phyloP scores from a whole-genome alignment of 2,797 vertebrate genomes.

The Sandelia bainsii region DNA sequence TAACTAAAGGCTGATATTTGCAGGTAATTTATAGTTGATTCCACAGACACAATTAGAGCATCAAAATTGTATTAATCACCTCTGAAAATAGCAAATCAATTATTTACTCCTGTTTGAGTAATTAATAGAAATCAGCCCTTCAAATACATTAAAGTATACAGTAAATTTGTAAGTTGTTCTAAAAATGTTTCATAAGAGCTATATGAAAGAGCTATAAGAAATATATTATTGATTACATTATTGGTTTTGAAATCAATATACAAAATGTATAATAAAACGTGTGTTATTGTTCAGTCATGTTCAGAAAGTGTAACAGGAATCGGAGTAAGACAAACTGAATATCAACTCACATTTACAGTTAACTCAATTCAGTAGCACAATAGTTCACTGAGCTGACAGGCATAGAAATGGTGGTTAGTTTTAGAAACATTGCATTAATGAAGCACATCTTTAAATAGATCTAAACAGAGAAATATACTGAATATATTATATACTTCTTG shows the following conservation, averaged over 20 bases:
- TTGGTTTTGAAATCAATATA: not conserved
- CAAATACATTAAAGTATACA: too few species aligned
- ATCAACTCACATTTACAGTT: not conserved
- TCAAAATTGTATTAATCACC: too few species aligned
- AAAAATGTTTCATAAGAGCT: too few species aligned
- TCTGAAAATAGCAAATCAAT: too few species aligned
- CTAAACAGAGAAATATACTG: not conserved
- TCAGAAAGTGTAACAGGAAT: not conserved
- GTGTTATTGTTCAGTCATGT: not conserved
- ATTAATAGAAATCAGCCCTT: too few species aligned
- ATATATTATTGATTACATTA: too few species aligned
- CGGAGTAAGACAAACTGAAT: not conserved
- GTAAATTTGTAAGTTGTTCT: too few species aligned
- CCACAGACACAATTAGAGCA: too few species aligned
- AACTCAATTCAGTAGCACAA: not conserved
- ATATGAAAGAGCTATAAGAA: too few species aligned
- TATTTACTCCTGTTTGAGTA: not conserved
- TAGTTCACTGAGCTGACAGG: not conserved
- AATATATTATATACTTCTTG: not conserved
- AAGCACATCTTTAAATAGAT: slow-evolving; percentile 3
- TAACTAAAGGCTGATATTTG: too few species aligned
- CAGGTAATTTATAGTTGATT: too few species aligned
- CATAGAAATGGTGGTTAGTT: not conserved
- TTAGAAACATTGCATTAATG: not conserved
- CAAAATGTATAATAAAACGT: not conserved